Base-by-base conservation (phyloP, 2,797 vertebrate genomes). In the Euthynnus affinis region DNA sequence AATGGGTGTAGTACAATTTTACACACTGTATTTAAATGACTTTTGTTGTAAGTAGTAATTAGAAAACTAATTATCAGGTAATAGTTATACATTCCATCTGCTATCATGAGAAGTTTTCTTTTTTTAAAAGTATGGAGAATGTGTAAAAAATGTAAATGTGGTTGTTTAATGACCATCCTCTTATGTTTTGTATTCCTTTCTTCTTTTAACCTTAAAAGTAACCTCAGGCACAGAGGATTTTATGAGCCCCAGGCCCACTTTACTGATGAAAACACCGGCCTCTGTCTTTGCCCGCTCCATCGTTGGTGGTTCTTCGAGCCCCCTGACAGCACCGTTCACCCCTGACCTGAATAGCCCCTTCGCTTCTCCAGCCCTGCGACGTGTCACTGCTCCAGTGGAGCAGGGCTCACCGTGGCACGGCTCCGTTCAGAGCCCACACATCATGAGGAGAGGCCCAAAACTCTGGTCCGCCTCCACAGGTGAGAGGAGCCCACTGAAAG, bases 391-490 rank as follows among this genome's bases (percentile, higher is more conserved):
- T 70, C 85, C 88, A 9, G 80, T 94, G 76, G 96, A 97, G 34
- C 91, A 91, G 2, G 93, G 79, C 34, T 97, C 96, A 1, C 95
- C 95, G 27, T 96, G 95, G 95, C 91, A 93, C 10, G 95, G 95
- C 51, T 90, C 95, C 0, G 87, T 95, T 8, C 97, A 95, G 68
- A 98, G 96, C 87, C 96, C 97, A 15, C 95, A 95, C 9, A 5
- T 97, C 48, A 89, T 88, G 74, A 96, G 96, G 89, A 96, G 97
- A 87, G 96, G 86, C 1, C 97, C 96, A 20, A 97, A 97, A 85
- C 94, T 99, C 27, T 99, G 98, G 98, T 97, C 97, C 0, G 95
- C 94, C 0, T 84, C 93, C 77, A 94, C 96, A 88, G 96, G 98
- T 99, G 49, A 89, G 89, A 17, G 18, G 12, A 6, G 1, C n/a